These are phyloP conservation scores for Drosophila mayaguana DNA, from an alignment of 2,888 invertebrate species.

Conservation along the genomic window DNA sequence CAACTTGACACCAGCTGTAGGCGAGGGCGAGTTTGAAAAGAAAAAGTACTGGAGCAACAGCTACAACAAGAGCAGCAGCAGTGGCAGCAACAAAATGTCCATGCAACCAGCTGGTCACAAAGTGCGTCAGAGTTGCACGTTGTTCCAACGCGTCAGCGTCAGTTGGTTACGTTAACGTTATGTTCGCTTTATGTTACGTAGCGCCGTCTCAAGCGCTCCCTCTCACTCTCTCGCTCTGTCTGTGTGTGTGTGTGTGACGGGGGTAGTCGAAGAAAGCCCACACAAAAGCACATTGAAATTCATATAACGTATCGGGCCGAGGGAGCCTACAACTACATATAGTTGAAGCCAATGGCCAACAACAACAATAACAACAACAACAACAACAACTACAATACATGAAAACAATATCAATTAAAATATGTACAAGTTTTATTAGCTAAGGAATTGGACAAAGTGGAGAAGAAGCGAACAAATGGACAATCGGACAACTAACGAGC, in stretches of 20 bases:
- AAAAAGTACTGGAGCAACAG: constrained; percentile 1
- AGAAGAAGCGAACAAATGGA: constrained; percentile 18
- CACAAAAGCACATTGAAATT: constrained; percentile 76
- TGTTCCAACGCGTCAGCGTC: constrained; percentile 56
- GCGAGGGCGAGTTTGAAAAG: neutral
- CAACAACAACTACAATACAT: constrained; percentile 35
- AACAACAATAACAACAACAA: neutral
- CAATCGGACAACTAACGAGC: constrained; percentile 29
- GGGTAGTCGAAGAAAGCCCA: constrained; percentile 71
- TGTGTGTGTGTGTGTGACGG: constrained; percentile 4
- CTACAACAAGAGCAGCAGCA: neutral
- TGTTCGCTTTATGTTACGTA: constrained; percentile 48
- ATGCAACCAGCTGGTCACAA: constrained; percentile 49
- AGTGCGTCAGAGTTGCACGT: constrained; percentile 61
- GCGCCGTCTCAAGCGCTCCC: constrained; percentile 11
- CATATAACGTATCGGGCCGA: constrained; percentile 51
- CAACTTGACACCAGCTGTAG: constrained; percentile 20
- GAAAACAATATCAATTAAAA: constrained; percentile 64
- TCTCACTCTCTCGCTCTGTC: neutral
- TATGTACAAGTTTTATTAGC: constrained; percentile 60
- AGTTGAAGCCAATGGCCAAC: constrained; percentile 19
- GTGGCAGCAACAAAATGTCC: constrained; percentile 31
- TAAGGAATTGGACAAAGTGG: constrained; percentile 38
- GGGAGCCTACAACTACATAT: constrained; percentile 33
- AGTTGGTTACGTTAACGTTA: constrained; percentile 57